These are phyloP conservation scores for Cyprinodon tularosa DNA, from an alignment of 2,113 vertebrate species.

Conservation along the genomic window DNA sequence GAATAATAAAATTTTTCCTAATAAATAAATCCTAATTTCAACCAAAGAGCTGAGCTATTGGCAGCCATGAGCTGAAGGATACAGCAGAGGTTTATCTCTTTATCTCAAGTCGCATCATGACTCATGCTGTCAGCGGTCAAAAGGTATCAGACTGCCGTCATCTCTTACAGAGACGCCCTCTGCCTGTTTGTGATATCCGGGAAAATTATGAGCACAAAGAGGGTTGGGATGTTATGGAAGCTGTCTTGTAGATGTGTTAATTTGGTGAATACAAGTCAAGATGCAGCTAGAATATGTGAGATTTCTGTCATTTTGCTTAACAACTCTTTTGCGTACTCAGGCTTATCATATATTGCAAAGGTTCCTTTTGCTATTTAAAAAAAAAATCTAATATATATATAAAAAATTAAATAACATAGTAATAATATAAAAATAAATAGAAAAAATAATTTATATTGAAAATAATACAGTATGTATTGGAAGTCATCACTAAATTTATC, in stretches of 20 bases:
- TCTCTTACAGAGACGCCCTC: constrained; percentile 32
- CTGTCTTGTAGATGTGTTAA: constrained; percentile 6
- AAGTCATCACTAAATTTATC: too few species aligned
- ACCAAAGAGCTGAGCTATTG: constrained; percentile 9
- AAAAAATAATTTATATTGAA: too few species aligned
- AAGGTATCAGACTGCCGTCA: constrained; percentile 40
- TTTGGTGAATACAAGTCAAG: constrained; percentile 5
- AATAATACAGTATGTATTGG: too few species aligned
- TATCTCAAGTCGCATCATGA: constrained; percentile 58
- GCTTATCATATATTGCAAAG: neutral
- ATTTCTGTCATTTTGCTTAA: constrained; percentile 52
- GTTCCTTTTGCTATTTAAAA: neutral
- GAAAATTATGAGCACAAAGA: constrained; percentile 28
- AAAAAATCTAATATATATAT: too few species aligned
- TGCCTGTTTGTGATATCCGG: constrained; percentile 36
- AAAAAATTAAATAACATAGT: too few species aligned
- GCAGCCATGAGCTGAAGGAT: constrained; percentile 23
- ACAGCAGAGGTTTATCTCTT: constrained; percentile 44
- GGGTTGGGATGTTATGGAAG: constrained; percentile 26
- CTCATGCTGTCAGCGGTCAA: constrained; percentile 60
- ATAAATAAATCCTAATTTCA: neutral
- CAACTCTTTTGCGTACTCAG: neutral
- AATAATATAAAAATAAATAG: too few species aligned
- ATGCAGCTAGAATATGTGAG: constrained; percentile 18
- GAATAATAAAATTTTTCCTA: neutral